Base-by-base conservation (phyloP, 2,888 invertebrate species). In the Aleiodes testaceus region DNA sequence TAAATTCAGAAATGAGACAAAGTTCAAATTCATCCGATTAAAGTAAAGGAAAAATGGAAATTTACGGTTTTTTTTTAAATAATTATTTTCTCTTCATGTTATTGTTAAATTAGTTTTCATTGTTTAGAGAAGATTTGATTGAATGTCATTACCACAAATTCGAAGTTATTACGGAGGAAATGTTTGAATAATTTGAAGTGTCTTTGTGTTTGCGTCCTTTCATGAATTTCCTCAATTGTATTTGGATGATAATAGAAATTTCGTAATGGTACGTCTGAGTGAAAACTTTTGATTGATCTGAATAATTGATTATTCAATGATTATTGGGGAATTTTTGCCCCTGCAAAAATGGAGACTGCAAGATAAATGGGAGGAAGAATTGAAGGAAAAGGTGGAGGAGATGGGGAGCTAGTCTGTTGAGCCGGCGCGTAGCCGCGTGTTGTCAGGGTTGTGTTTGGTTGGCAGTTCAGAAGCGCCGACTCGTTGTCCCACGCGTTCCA, bases 381-480 rank as follows among this genome's bases (percentile, higher is more conserved):
- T 14, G 50, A 36, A 12, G 44, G 22, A 20, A 36, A 22, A 16
- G 44, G 45, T 49, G 20, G 20, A 61, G 53, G 22, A 68, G 44
- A 47, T 63, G 66, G 47, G 66, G 49, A 52, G 75, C 67, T 64
- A 72, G 49, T 36, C 36, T 59, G 69, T 74, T 74, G 73, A 77
- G 77, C 77, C 85, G 87, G 86, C 86, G 87, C 87, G 85, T 85
- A 79, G 80, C 83, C 83, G 82, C 82, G 82, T 85, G 86, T 47
- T 6, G 47, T 87, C 84, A 83, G 77, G 82, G 82, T 84, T 84
- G 86, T 85, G 85, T 85, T 44, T 63, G 20, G 80, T 82, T 80
- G 83, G 82, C 84, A 85, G 86, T 86, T 86, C 86, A 87, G 82
- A 87, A 84, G 83, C 84, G 86, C 87, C 86, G 86, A 85, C 85